Evolutionary conservation across 2,113 vertebrate genomes (phyloP), one percentile per base, ranked within the genome.

Genomic region (Megalops atlanticus): DNA sequence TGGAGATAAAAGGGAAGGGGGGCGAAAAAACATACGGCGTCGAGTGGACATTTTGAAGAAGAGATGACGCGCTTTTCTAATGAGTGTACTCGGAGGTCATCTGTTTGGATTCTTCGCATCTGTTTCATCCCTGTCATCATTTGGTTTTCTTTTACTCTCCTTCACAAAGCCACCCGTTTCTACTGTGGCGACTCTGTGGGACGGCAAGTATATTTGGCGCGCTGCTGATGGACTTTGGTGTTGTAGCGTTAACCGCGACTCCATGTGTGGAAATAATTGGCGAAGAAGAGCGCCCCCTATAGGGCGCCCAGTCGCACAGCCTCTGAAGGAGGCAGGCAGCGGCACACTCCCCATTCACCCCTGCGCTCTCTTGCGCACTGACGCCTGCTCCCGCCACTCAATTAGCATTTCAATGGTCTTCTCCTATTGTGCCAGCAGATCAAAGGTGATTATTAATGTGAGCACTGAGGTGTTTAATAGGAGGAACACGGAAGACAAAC

Each of bases 351-450:
- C 43, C 49, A 41, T 21, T 74, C n/a, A 74, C 27, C 72, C 24
- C 36, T 24, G 4, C 38, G 8, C 27, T 76, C 41, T 47, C 41
- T 18, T 40, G 24, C 35, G 5, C 24, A n/a, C 74, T 14, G 40
- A 27, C 49, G 21, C 45, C n/a, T 76, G 31, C 33, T 52, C 45
- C 80, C 27, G 36, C 49, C 1, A 8, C 38, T 0, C 2, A 11
- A 81, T 75, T 75, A 64, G 47, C 49, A 75, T 81, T 64, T 75
- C 80, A 81, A 75, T 75, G 38, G 27, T 27, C 36, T 38, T 38
- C 38, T 24, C 38, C 38, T 40, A 76, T 76, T 24, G n/a, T 47
- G 43, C 43, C 18, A 31, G 54, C 3, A 45, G 31, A 81, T 81
- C 39, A 36, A 35, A 31, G 18, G 39, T 76, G 36, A 75, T 68